A percentile compares a stretch with the other conserved stretches of the same genome.
Evolutionary conservation across 35 echinoderm and acorn worm genomes (phyloP).

Genomic region (Strongylocentrotus purpuratus): DNA sequence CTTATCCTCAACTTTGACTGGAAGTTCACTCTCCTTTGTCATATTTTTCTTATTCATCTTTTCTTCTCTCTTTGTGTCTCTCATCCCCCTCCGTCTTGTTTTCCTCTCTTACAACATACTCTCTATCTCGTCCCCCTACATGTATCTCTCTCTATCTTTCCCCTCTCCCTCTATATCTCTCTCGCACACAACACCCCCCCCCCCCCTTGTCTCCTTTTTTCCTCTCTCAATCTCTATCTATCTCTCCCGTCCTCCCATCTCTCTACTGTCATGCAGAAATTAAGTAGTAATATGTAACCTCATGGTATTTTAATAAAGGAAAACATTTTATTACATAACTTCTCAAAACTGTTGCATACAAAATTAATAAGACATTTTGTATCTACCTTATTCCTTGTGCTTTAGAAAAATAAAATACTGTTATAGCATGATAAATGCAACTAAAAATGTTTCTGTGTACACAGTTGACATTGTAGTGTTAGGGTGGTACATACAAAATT

Average conservation of each 20-base stretch:
- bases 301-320: background rate
- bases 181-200: too few relatives aligned
- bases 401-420: background rate
- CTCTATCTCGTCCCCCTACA: background rate
- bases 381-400: background rate
- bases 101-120: background rate
- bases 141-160: background rate
- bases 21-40: background rate
- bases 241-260: background rate
- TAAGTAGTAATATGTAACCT: background rate
- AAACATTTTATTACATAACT: background rate
- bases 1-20: background rate
- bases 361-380: background rate
- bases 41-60: background rate
- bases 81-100: background rate
- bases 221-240: background rate
- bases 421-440: background rate
- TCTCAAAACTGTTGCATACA: background rate
- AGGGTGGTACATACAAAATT: too few relatives aligned
- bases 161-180: too few relatives aligned
- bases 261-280: background rate
- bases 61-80: background rate
- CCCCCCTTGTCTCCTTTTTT: too few relatives aligned
- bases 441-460: background rate
- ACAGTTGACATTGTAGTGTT: too few relatives aligned